A percentile compares a stretch with the other conserved stretches of the same genome.
phyloP scores from a whole-genome alignment of 2,113 vertebrate species.

The Uria aalge region DNA sequence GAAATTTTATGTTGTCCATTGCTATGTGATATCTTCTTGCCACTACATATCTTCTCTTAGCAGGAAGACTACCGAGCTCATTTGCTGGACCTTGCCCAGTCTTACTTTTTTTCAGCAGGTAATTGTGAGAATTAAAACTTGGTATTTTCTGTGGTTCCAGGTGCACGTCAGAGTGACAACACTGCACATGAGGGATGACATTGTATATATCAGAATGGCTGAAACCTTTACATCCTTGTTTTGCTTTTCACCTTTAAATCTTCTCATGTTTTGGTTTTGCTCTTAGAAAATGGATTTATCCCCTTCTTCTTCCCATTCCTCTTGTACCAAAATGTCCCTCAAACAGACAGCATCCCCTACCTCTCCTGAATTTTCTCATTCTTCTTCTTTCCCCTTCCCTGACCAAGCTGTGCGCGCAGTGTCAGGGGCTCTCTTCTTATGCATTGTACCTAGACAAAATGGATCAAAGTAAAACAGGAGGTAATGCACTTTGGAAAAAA shows the following conservation, averaged over 20 bases:
- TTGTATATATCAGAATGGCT: background rate
- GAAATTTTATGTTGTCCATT: background rate
- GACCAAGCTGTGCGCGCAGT: accelerated
- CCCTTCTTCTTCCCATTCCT: background rate
- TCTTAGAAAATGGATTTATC: background rate
- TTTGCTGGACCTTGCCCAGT: background rate
- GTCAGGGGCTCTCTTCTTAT: background rate
- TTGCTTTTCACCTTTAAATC: background rate
- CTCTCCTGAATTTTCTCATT: background rate
- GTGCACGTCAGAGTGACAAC: background rate
- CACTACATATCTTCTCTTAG: background rate
- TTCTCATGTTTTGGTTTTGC: background rate
- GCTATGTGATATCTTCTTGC: background rate
- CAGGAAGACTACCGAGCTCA: background rate
- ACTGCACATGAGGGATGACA: background rate
- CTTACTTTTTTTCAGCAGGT: background rate
- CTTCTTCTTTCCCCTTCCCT: background rate
- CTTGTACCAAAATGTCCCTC: background rate
- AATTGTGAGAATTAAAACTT: background rate
- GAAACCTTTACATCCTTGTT: background rate
- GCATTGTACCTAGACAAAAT: background rate
- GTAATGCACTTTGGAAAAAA: background rate
- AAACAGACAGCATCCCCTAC: background rate
- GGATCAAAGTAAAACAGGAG: background rate
- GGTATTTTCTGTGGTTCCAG: background rate